Evolutionary conservation across 1,140 invertebrate species (phyloP), one percentile per base, ranked within the genome.

Genomic region (Zaprionus ghesquierei): DNA sequence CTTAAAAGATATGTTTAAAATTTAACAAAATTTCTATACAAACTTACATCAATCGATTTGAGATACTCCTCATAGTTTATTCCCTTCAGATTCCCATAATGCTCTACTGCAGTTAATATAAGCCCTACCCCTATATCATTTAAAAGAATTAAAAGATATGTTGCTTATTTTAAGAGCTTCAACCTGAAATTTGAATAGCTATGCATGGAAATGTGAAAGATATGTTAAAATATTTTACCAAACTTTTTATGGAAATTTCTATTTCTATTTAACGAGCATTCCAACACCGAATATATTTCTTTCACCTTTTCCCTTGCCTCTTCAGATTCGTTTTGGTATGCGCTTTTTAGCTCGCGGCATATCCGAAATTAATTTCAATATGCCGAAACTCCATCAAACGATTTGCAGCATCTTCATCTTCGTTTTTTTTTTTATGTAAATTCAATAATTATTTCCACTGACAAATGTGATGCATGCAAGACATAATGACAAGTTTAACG

Each of bases 401-500:
- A 46, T 51, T n/a, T n/a, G n/a, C n/a, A n/a, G n/a, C n/a, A n/a
- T n/a, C n/a, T n/a, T n/a, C n/a, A n/a, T n/a, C n/a, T n/a, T n/a
- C n/a, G n/a, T n/a, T n/a, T n/a, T n/a, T n/a, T n/a, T n/a, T n/a
- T 29, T 51, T 15, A 51, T 51, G 49, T 51, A 51, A 51, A 46
- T 46, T 46, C 9, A 12, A 22, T 46, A 46, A 46, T 46, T 46
- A 22, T 46, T 46, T 46, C 3, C 18, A 15, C n/a, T 29, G 18
- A 18, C 9, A 22, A 1, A 46, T 46, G 10, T 46, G 41, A 46
- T 46, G 41, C 41, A 46, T 22, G 41, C 20, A 46, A 46, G 41
- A 46, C 41, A 46, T 46, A 46, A 46, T 46, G 41, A 62, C 20
- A 53, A 62, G 53, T 62, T 51, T 35, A 62, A n/a, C 20, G 27